Percentiles rank a stretch among this genome's conserved stretches.
phyloP scores from a whole-genome alignment of 92 coral and sea anemone genomes.

The Virgularia gustaviana region DNA sequence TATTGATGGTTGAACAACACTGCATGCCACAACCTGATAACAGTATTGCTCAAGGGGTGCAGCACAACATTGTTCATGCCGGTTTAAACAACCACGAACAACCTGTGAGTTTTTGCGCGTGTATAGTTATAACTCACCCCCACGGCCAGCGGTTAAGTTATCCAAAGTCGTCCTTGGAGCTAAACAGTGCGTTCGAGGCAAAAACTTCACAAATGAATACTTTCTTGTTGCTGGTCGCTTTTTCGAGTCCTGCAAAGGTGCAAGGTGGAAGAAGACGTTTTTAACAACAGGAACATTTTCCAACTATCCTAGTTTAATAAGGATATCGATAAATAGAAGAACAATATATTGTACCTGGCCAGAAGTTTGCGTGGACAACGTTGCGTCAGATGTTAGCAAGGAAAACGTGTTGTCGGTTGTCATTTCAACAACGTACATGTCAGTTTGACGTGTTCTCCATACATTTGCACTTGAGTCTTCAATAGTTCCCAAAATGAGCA shows the following conservation, averaged over 20 bases:
- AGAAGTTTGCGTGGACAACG: neutral
- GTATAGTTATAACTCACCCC: too few relatives aligned
- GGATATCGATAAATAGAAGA: neutral
- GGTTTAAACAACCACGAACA: too few relatives aligned
- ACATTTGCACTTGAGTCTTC: slow-evolving; percentile 63
- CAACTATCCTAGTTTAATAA: neutral
- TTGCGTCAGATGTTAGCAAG: neutral
- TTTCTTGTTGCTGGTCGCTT: slow-evolving; percentile 7
- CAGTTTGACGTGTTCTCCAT: slow-evolving; percentile 69
- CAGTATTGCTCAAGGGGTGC: too few relatives aligned
- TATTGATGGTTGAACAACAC: too few relatives aligned
- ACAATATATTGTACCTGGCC: neutral
- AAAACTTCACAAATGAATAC: slow-evolving; percentile 54
- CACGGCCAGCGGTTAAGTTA: neutral
- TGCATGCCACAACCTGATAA: too few relatives aligned
- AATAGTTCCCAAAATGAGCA: slow-evolving; percentile 59
- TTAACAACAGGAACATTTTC: neutral
- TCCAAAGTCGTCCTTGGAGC: slow-evolving; percentile 58
- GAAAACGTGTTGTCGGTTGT: slow-evolving; percentile 41
- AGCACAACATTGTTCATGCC: too few relatives aligned
- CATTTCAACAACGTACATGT: slow-evolving; percentile 68
- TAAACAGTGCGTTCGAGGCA: slow-evolving; percentile 62
- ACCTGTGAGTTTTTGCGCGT: too few relatives aligned
- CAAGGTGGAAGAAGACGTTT: neutral
- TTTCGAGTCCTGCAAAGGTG: neutral